Percentiles rank a stretch among this genome's conserved stretches.
Evolutionary conservation across 2,113 vertebrate genomes (phyloP).

Genomic region (Strix uralensis): DNA sequence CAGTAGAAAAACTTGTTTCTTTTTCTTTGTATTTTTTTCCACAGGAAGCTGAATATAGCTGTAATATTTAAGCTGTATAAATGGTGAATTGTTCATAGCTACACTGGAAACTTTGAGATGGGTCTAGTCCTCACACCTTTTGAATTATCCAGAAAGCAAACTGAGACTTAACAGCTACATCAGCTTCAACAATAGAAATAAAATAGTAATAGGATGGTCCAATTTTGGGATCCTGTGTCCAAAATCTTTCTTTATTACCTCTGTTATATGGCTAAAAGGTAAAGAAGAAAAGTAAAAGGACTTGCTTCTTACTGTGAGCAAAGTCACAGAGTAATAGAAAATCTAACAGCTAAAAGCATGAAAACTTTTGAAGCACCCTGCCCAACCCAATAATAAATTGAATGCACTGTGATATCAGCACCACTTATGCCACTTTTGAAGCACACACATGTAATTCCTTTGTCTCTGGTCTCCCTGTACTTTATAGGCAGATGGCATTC

Average conservation of each 20-base stretch:
- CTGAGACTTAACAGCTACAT: neutral
- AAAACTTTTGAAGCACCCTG: neutral
- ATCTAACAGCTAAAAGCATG: neutral
- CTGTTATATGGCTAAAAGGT: neutral
- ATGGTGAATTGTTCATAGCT: neutral
- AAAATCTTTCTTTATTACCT: neutral
- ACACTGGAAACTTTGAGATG: neutral
- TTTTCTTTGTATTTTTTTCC: neutral
- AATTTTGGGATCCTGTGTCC: neutral
- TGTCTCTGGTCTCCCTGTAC: neutral
- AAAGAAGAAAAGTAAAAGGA: neutral
- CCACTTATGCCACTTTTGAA: neutral
- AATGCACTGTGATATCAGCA: neutral
- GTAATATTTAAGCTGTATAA: neutral
- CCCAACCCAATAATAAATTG: neutral
- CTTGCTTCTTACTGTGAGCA: neutral
- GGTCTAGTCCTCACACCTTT: neutral
- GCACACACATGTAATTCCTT: neutral
- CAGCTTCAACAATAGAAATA: neutral
- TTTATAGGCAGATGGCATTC: neutral
- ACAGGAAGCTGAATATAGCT: neutral
- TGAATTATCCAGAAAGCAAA: neutral
- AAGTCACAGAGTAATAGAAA: neutral
- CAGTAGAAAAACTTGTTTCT: neutral
- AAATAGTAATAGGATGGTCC: neutral